Conservation (phyloP, 2,113 vertebrate species). For the Nothoprocta perdicaria region DNA sequence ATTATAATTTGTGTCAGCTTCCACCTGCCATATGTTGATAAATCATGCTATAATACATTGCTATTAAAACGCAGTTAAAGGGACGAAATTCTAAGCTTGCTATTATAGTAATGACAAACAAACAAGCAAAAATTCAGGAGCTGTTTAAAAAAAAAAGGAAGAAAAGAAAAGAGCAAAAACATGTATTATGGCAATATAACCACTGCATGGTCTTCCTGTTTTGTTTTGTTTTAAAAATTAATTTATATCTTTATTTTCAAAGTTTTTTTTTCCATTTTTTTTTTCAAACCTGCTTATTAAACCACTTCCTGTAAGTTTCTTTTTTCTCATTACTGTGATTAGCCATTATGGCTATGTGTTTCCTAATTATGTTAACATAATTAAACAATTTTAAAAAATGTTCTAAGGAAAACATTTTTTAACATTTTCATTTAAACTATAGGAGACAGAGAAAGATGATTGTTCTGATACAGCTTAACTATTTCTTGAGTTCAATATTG, state of each 20-base stretch:
- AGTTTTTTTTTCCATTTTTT: slow-evolving; percentile 43
- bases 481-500: background rate
- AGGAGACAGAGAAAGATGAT: slow-evolving; percentile 45
- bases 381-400: slow-evolving; percentile 59
- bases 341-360: slow-evolving; percentile 13
- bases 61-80: slow-evolving; percentile 94
- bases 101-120: slow-evolving; percentile 63
- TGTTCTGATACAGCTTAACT: slow-evolving; percentile 45
- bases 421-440: slow-evolving; percentile 67
- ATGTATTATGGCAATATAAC: slow-evolving; percentile 81
- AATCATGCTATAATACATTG: slow-evolving; percentile 87
- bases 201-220: slow-evolving; percentile 76
- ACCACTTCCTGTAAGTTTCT: slow-evolving; percentile 33
- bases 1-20: slow-evolving; percentile 85
- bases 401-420: slow-evolving; percentile 60
- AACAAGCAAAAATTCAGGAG: slow-evolving; percentile 70
- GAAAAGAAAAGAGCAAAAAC: slow-evolving; percentile 25
- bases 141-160: slow-evolving; percentile 31
- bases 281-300: slow-evolving; percentile 60
- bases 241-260: slow-evolving; percentile 54
- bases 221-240: slow-evolving; percentile 72
- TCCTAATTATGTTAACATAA: slow-evolving; percentile 47
- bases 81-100: slow-evolving; percentile 82
- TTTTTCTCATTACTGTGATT: slow-evolving; percentile 27
- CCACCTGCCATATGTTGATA: slow-evolving; percentile 89